A percentile compares a stretch with the other conserved stretches of the same genome.
Conservation (phyloP, 1,140 invertebrate genomes). For the Physella acuta region DNA sequence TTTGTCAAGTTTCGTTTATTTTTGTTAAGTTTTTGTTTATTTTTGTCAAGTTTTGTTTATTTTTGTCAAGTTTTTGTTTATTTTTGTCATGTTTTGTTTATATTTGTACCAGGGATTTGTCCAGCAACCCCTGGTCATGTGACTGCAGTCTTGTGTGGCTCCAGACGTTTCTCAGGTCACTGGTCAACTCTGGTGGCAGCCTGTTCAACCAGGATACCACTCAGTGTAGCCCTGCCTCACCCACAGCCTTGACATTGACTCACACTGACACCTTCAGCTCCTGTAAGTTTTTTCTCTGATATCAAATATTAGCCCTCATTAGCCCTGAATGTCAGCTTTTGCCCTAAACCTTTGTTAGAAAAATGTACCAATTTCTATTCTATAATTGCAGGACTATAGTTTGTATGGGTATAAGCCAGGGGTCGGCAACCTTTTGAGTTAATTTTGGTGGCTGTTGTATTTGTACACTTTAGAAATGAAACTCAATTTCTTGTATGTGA, state of each 20-base stretch:
- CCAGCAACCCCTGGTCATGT: constrained; percentile 23
- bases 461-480: too few species aligned
- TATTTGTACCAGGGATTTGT: constrained; percentile 7
- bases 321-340: neutral
- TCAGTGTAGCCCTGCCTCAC: neutral
- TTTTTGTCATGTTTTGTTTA: neutral
- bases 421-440: too few species aligned
- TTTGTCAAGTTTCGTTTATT: too few species aligned
- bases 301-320: neutral
- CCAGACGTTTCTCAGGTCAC: neutral
- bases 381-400: too few species aligned
- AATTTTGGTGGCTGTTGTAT: too few species aligned
- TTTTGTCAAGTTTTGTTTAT: too few species aligned
- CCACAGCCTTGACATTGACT: neutral
- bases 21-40: too few species aligned
- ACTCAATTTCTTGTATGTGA: too few species aligned
- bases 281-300: constrained; percentile 7
- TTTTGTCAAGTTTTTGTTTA: too few species aligned
- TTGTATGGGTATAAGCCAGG: too few species aligned
- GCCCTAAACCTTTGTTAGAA: neutral
- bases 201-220: neutral
- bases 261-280: neutral
- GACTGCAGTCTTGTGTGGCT: constrained; percentile 20
- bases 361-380: too few species aligned
- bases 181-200: neutral